Base-by-base conservation (phyloP, 2,888 invertebrate species). In the Agriopis marginaria region DNA sequence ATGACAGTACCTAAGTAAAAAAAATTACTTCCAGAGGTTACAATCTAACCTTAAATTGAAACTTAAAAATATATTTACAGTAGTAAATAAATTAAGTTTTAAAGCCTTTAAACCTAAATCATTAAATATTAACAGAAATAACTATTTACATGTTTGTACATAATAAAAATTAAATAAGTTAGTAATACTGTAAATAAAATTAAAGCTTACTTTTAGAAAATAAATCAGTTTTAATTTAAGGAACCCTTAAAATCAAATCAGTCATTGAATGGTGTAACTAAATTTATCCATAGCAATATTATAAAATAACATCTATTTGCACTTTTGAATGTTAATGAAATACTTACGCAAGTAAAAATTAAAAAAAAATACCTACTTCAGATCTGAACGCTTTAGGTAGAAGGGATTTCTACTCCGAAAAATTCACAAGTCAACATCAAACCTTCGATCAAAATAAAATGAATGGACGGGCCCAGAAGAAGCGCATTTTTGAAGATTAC, bases 181-280 rank as follows among this genome's bases (percentile, higher is more conserved):
- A 93, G 86, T 92, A 93, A 94, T 94, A 94, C 94, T 93, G 93
- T 92, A 91, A 92, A 93, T 87, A 90, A 88, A 82, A 86, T 93
- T 93, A 93, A 92, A 89, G 91, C 91, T 90, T 88, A 89, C 79
- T 71, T 80, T 86, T 82, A 88, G 82, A 89, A 83, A 68, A 70
- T 63, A 69, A 72, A 81, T 69, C 66, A 74, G 68, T 73, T 72
- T 72, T 74, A 75, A 70, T 72, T 72, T 74, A 75, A 70, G 73
- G 70, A 72, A 75, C 70, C 75, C 76, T 75, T 81, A 79, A 82
- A 86, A 86, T 84, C 82, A 88, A 87, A 84, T 91, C 90, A 91
- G 90, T 90, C 90, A 78, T 82, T 79, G 75, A 77, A 77, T 74
- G 75, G 77, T 72, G 68, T 70, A 69, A 71, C 54, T 70, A 68